Percentiles rank a stretch among this genome's conserved stretches.
Conservation (phyloP, 2,797 vertebrate genomes). For the Arrhamphus sclerolepis region DNA sequence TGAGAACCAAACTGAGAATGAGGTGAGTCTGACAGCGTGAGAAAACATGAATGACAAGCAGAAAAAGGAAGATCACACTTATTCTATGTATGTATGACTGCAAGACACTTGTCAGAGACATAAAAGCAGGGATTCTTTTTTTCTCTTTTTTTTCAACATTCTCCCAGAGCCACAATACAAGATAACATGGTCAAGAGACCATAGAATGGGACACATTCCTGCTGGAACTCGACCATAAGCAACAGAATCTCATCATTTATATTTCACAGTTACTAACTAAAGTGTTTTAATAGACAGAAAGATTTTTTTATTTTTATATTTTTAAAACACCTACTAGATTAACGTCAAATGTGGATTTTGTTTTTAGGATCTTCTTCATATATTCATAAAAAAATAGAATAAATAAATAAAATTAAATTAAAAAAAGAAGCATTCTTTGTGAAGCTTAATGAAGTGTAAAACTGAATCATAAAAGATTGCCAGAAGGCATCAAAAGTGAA, state of each 20-base stretch:
- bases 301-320: background rate
- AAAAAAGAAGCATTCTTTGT: constrained; percentile 1
- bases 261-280: too few species aligned
- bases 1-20: background rate
- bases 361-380: background rate
- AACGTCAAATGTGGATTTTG: constrained; percentile 3
- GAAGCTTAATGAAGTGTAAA: constrained; percentile 6
- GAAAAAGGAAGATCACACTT: too few species aligned
- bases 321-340: too few species aligned
- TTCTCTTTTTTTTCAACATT: background rate
- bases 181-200: background rate
- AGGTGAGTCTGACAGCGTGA: too few species aligned
- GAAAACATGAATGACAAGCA: too few species aligned
- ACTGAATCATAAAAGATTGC: constrained; percentile 9
- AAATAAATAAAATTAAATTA: too few species aligned
- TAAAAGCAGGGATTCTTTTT: background rate
- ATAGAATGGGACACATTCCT: background rate
- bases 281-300: too few species aligned
- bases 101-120: background rate
- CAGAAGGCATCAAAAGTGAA: constrained; percentile 11
- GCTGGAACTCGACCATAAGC: background rate
- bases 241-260: too few species aligned
- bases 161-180: background rate
- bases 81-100: too few species aligned
- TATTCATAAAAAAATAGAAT: background rate